Base-by-base conservation (phyloP, 2,888 invertebrate species). In the Cheilosia vernalis region DNA sequence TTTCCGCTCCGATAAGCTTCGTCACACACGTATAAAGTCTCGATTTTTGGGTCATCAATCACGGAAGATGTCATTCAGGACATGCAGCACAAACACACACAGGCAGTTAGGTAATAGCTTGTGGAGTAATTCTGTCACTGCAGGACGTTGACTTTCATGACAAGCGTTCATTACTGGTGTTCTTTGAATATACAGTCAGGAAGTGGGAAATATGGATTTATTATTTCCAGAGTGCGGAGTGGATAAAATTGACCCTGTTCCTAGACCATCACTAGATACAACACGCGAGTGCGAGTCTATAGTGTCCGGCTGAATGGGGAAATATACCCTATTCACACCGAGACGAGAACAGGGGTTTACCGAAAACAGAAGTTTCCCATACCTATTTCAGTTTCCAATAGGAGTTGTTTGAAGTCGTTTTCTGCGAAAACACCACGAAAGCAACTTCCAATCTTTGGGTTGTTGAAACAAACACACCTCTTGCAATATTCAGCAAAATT, bases 11-110 rank as follows among this genome's bases (percentile, higher is more conserved):
- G 76, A 76, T 80, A 81, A 80, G 37, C 69, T 72, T 24, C 61
- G 73, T 55, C 49, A 33, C 69, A 37, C 83, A 83, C 73, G 67
- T 83, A 40, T 83, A 40, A 67, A 67, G 72, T 33, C 70, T 79
- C 67, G 37, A 56, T 58, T 69, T 80, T 70, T 55, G 58, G 70
- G 74, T 61, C 74, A 85, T 85, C 85, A 81, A 85, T 85, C 81
- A 77, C 27, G 51, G 56, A 85, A 69, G 64, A 77, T 77, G 66
- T 76, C 81, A 80, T 47, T 37, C 24, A 37, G 66, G 55, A 76
- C 80, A 49, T 61, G 58, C n/a, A 47, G 19, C 27, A 53, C 21
- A 37, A 55, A 56, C 51, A 58, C 58, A 47, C 58, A 30, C 51
- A 63, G 63, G 40, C 64, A 33, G 77, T 61, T 67, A 61, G 60